Evolutionary conservation across 2,113 vertebrate species (phyloP).

Genomic region (Grammatotria lemairii): DNA sequence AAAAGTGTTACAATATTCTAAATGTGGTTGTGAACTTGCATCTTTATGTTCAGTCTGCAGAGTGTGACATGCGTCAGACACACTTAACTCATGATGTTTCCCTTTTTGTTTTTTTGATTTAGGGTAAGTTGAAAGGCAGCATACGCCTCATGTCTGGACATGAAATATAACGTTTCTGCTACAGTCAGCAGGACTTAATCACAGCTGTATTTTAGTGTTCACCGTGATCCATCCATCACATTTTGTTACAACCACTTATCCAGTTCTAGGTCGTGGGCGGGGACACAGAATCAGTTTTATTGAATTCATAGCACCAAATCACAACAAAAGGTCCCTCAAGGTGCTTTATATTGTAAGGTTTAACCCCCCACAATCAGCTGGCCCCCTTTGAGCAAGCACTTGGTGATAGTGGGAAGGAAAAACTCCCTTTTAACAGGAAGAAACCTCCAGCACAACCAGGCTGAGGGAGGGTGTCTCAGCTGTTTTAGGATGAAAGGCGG

Average conservation of each 20-base stretch:
- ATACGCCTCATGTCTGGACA: accelerated
- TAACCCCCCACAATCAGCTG: background rate
- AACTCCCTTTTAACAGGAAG: background rate
- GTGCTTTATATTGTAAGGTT: background rate
- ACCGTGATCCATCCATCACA: background rate
- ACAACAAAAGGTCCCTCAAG: background rate
- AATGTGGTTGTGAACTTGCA: accelerated
- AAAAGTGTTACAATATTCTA: background rate
- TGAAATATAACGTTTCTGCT: background rate
- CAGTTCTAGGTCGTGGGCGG: background rate
- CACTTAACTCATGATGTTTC: background rate
- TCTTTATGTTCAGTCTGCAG: background rate
- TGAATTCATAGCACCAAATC: background rate
- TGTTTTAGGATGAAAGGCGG: background rate
- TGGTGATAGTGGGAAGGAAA: background rate
- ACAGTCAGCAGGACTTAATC: background rate
- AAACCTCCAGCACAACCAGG: background rate
- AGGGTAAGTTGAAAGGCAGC: background rate
- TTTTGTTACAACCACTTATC: background rate
- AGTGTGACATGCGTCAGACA: background rate
- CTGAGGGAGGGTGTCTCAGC: background rate
- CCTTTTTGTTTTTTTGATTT: background rate
- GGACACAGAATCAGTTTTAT: background rate
- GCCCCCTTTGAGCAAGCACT: background rate
- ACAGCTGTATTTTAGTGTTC: background rate